Base-by-base conservation (phyloP, 2,797 vertebrate species). In the Hirundo rustica region DNA sequence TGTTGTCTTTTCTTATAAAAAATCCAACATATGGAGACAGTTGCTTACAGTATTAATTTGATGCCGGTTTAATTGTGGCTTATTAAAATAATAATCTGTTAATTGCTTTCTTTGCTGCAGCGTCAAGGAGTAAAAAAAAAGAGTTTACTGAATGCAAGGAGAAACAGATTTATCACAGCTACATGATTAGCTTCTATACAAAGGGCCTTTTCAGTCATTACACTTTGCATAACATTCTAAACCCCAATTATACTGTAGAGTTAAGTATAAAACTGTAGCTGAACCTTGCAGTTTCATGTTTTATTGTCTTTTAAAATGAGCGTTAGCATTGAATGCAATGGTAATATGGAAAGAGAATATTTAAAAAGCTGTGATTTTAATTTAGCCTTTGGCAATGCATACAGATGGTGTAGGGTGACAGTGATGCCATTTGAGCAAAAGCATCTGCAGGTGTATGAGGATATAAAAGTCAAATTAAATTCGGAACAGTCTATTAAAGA, bases 11-110 rank as follows among this genome's bases (percentile, higher is more conserved):
- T 48, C 34, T 45, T 45, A 22, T 47, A 57, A 65, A 82, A 62
- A 16, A 23, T 18, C 32, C 76, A 66, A 34, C 19, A 13, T 79
- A 87, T 72, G 0, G 0, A 76, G 77, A 30, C 20, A 72, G 25
- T 62, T 65, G 29, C 48, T 91, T 68, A 74, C 85, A 91, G 72
- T 32, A 77, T 71, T 71, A 82, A 82, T 92, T 93, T 94, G 44
- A 88, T 29, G 51, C 6, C 42, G 16, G 29, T 93, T 92, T 88
- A 88, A 73, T 62, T 55, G 48, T 36, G 47, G 19, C 6, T 45
- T 57, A 76, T 64, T 65, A 78, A 48, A 89, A 64, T 36, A 67
- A 91, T 27, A 87, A 85, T 40, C 21, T 14, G 10, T 40, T 79
- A 87, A 75, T 85, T 90, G 18, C 21, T 84, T 75, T 74, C 26